Evolutionary conservation across 1,140 invertebrate species (phyloP).

Genomic region (Zaprionus camerounensis): DNA sequence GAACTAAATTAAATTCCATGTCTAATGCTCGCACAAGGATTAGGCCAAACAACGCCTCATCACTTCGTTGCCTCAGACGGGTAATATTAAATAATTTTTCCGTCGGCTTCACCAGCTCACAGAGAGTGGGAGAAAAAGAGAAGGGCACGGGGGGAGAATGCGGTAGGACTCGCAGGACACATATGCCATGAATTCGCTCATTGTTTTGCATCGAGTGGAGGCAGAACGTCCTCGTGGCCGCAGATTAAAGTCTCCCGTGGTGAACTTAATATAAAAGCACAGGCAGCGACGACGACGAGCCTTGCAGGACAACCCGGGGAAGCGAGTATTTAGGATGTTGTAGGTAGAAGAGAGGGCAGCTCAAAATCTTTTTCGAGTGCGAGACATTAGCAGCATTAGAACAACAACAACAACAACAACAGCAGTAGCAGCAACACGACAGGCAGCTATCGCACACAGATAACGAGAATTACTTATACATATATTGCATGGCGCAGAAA

Average conservation of each 20-base stretch:
- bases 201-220: constrained; percentile 75
- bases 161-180: constrained; percentile 38
- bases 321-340: constrained; percentile 53
- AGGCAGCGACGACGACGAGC: constrained; percentile 36
- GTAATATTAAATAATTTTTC: constrained; percentile 83
- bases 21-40: constrained; percentile 79
- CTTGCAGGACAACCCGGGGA: constrained; percentile 47
- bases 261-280: constrained; percentile 81
- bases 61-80: constrained; percentile 63
- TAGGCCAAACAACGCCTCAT: constrained; percentile 75
- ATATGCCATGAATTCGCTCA: constrained; percentile 81
- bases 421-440: constrained; percentile 18
- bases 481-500: constrained; percentile 46
- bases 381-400: constrained; percentile 80
- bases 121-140: constrained; percentile 29
- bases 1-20: constrained; percentile 82
- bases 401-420: constrained; percentile 60
- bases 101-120: constrained; percentile 38
- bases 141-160: background rate
- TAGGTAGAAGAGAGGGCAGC: constrained; percentile 33
- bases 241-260: constrained; percentile 82
- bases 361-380: constrained; percentile 78
- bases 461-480: constrained; percentile 38
- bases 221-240: constrained; percentile 51
- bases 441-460: constrained; percentile 44